These are phyloP conservation scores for Peromyscus nudipes DNA, from an alignment of 2,797 vertebrate genomes.

Conservation along the genomic window DNA sequence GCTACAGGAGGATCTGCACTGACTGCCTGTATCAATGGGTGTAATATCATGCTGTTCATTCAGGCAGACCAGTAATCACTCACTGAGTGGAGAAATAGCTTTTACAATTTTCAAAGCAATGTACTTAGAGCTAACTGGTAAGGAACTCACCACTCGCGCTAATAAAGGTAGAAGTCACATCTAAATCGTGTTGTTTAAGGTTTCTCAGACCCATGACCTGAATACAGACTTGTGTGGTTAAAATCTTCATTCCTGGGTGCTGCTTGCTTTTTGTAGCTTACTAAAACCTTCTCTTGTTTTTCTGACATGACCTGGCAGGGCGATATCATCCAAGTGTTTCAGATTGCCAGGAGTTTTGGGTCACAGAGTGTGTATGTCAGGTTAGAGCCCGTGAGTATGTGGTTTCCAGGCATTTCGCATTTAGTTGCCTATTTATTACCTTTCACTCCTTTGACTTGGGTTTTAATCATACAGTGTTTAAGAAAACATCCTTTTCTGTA, in stretches of 20 bases:
- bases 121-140: not conserved
- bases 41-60: not conserved
- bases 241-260: not conserved
- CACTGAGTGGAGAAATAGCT: not conserved
- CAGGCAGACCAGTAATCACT: not conserved
- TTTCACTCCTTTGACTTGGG: not conserved
- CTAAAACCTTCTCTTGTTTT: conserved; percentile 29
- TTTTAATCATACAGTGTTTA: conserved; percentile 56
- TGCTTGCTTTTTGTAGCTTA: conserved; percentile 19
- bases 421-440: conserved; percentile 19
- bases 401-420: not conserved
- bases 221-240: conserved; percentile 25
- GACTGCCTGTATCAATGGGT: not conserved
- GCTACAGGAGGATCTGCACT: not conserved
- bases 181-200: not conserved
- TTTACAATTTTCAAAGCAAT: not conserved
- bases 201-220: not conserved
- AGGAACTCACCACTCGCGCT: not conserved
- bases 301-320: not conserved
- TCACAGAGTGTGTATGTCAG: not conserved
- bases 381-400: not conserved
- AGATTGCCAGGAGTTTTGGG: not conserved
- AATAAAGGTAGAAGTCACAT: not conserved
- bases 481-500: not conserved
- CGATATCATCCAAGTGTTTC: not conserved